Base-by-base conservation (phyloP, 2,113 vertebrate genomes). In the Trachemys scripta region DNA sequence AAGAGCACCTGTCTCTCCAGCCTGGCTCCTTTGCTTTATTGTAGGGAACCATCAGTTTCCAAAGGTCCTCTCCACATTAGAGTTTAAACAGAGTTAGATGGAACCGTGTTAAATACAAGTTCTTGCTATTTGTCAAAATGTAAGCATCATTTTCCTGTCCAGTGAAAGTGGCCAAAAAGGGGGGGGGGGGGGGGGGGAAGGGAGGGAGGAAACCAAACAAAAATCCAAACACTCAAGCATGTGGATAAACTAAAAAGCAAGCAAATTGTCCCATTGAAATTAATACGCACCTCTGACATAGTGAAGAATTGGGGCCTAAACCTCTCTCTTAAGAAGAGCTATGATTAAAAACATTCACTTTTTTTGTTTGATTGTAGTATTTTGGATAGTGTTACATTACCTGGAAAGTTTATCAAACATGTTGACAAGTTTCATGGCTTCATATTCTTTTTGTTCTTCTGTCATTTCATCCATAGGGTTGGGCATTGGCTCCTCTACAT, bases 401-500 rank as follows among this genome's bases (percentile, higher is more conserved):
- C 99, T 99, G 98, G 99, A 99, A 96, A 99, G 98, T 98, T 99
- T 99, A 98, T 99, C 99, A 96, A 99, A 99, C 99, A 99, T 99
- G 96, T 98, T 99, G 97, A 99, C 99, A 94, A 99, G 99, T 96
- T 99, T 99, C 98, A 99, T 99, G 42, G 99, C 99, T 98, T 99
- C 99, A 24, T 99, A 99, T 97, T 99, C 99, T 97, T 99, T 99
- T 98, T 99, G 99, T 97, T 99, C 99, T 97, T 99, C 99, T 1
- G 99, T 99, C 99, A 99, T 99, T 98, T 99, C 99, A 95, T 99
- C 99, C 79, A 99, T 98, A 2, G 99, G 99, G 97, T 99, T 99
- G 6, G 99, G 99, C 99, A 99, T 98, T 16, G 99, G 99, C 94
- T 99, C 99, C 98, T 99, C 99, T 80, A 99, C 98, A 75, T 99